phyloP scores from a whole-genome alignment of 1,140 invertebrate species.

The Drosophila paulistorum region DNA sequence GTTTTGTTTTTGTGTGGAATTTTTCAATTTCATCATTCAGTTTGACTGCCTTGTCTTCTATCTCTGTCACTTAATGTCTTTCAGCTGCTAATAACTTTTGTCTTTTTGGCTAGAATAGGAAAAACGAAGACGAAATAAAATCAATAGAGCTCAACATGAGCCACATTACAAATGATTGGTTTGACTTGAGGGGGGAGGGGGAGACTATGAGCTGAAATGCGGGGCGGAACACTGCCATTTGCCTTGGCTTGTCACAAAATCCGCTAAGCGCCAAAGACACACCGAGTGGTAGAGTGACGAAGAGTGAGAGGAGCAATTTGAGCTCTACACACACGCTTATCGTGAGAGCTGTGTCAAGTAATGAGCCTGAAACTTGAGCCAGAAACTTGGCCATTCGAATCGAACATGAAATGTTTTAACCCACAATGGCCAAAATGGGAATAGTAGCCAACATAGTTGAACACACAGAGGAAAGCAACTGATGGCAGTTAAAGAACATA shows the following conservation, averaged over 20 bases:
- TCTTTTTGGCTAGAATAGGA: constrained; percentile 13
- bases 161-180: constrained; percentile 40
- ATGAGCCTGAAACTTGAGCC: constrained; percentile 32
- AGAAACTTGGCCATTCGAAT: constrained; percentile 9
- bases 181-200: constrained; percentile 11
- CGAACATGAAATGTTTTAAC: constrained; percentile 13
- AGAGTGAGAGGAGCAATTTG: too few species aligned
- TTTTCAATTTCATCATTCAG: constrained; percentile 15
- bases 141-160: constrained; percentile 43
- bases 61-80: constrained; percentile 23
- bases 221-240: constrained; percentile 6
- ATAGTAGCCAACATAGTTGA: neutral
- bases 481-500: neutral
- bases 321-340: constrained; percentile 21
- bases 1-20: neutral
- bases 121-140: constrained; percentile 26
- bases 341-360: constrained; percentile 35
- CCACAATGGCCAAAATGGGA: constrained; percentile 13
- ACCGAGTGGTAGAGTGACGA: neutral
- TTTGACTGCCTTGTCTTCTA: neutral
- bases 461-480: neutral
- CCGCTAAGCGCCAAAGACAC: constrained; percentile 46
- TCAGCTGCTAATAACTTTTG: constrained; percentile 53
- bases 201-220: neutral
- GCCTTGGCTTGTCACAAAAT: constrained; percentile 45